A percentile compares a stretch with the other conserved stretches of the same genome.
Conservation (phyloP, 2,797 vertebrate species). For the Phoxinus dragarum region DNA sequence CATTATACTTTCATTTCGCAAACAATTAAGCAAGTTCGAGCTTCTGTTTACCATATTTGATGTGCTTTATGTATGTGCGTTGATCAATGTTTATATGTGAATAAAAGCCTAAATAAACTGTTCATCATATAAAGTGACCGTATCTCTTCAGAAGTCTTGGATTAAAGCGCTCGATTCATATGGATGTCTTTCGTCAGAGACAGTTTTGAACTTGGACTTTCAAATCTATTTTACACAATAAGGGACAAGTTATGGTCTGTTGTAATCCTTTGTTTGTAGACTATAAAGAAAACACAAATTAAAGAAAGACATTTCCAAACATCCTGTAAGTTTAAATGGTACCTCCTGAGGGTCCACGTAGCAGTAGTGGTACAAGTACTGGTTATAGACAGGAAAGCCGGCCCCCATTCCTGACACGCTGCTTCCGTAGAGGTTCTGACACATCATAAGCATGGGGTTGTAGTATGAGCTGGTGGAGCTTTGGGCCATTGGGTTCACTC, state of each 20-base stretch:
- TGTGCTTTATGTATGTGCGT: neutral
- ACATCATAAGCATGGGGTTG: slow-evolving; percentile 86
- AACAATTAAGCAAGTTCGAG: too few species aligned
- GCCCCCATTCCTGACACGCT: slow-evolving; percentile 77
- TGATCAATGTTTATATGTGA: neutral
- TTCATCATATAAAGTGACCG: too few species aligned
- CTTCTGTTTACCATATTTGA: neutral
- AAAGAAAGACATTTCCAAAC: neutral
- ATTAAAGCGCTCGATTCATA: too few species aligned
- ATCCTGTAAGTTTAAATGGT: neutral
- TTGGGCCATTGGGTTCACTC: slow-evolving; percentile 89
- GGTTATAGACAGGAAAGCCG: slow-evolving; percentile 82
- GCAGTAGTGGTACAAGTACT: slow-evolving; percentile 93
- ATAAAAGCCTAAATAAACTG: neutral
- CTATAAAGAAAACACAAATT: neutral
- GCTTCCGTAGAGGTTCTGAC: slow-evolving; percentile 81
- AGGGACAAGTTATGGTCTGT: neutral
- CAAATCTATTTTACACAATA: neutral
- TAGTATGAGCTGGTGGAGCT: slow-evolving; percentile 78
- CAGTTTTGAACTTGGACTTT: neutral
- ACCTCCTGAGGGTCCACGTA: slow-evolving; percentile 93
- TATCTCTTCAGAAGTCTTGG: too few species aligned
- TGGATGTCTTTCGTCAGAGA: neutral
- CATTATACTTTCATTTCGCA: too few species aligned
- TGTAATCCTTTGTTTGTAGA: slow-evolving; percentile 30